Evolutionary conservation across 2,888 invertebrate species (phyloP).

Genomic region (Pseudococcus longispinus): DNA sequence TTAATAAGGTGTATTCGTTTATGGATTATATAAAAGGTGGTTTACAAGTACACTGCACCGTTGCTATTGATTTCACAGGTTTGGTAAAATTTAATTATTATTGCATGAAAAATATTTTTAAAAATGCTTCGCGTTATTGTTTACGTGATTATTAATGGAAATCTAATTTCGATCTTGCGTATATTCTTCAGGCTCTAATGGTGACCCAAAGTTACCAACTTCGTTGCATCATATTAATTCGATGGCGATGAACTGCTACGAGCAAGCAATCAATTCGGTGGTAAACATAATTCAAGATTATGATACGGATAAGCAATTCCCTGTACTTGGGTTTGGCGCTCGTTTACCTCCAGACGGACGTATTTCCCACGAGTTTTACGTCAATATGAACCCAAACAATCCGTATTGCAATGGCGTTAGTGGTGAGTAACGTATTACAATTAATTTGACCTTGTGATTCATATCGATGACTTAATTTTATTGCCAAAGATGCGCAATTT

Average conservation of each 20-base stretch:
- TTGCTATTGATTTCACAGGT: slow-evolving; percentile 66
- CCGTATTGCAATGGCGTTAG: slow-evolving; percentile 65
- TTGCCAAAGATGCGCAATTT: background rate
- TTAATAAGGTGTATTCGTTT: slow-evolving; percentile 63
- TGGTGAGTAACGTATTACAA: slow-evolving; percentile 59
- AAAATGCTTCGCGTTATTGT: slow-evolving; percentile 10
- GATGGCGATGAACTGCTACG: slow-evolving; percentile 60
- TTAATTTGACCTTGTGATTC: background rate
- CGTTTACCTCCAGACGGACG: slow-evolving; percentile 62
- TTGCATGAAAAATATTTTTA: slow-evolving; percentile 41
- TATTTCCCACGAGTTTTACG: slow-evolving; percentile 63
- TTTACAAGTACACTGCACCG: slow-evolving; percentile 64
- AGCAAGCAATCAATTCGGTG: slow-evolving; percentile 63
- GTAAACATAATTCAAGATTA: slow-evolving; percentile 65
- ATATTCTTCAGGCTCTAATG: slow-evolving; percentile 62
- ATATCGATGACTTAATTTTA: background rate
- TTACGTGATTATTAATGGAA: slow-evolving; percentile 60
- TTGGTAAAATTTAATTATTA: slow-evolving; percentile 52
- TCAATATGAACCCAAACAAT: slow-evolving; percentile 66
- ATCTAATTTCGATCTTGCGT: slow-evolving; percentile 62
- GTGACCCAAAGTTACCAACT: slow-evolving; percentile 62
- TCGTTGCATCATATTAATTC: slow-evolving; percentile 64
- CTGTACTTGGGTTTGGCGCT: slow-evolving; percentile 65
- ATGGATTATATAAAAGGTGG: slow-evolving; percentile 69
- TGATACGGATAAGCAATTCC: slow-evolving; percentile 65